Percentiles rank a stretch among this genome's conserved stretches.
phyloP scores from a whole-genome alignment of 2,113 vertebrate genomes.

The Peromyscus maniculatus region DNA sequence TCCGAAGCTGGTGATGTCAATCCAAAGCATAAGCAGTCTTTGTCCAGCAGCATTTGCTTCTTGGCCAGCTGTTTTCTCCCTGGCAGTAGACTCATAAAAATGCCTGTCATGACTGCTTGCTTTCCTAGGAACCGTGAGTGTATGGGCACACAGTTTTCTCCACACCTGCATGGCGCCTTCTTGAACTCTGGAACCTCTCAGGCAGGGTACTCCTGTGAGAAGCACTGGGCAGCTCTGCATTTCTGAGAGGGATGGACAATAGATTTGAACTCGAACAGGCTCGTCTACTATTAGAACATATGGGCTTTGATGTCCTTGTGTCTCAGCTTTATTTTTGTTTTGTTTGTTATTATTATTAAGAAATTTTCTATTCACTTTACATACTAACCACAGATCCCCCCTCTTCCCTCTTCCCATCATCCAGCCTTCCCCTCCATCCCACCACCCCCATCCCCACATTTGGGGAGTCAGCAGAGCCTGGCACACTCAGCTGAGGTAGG shows the following conservation, averaged over 20 bases:
- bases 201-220: background rate
- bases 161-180: background rate
- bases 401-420: too few species aligned
- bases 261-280: background rate
- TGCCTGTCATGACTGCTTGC: background rate
- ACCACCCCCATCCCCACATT: too few species aligned
- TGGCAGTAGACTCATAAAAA: background rate
- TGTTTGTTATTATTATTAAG: too few species aligned
- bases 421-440: too few species aligned
- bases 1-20: background rate
- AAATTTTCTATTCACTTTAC: too few species aligned
- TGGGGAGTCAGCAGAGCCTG: too few species aligned
- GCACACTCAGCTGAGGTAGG: too few species aligned
- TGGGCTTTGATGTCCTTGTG: background rate
- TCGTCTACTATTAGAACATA: background rate
- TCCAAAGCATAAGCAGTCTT: background rate
- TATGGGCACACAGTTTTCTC: background rate
- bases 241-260: background rate
- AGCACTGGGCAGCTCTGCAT: background rate
- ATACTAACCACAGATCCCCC: too few species aligned
- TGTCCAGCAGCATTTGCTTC: background rate
- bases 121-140: background rate
- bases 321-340: background rate
- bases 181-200: background rate
- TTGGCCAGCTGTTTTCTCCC: background rate